Percentiles rank a stretch among this genome's conserved stretches.
Conservation (phyloP, 2,888 invertebrate genomes). For the Eueremaeus valkanovi region DNA sequence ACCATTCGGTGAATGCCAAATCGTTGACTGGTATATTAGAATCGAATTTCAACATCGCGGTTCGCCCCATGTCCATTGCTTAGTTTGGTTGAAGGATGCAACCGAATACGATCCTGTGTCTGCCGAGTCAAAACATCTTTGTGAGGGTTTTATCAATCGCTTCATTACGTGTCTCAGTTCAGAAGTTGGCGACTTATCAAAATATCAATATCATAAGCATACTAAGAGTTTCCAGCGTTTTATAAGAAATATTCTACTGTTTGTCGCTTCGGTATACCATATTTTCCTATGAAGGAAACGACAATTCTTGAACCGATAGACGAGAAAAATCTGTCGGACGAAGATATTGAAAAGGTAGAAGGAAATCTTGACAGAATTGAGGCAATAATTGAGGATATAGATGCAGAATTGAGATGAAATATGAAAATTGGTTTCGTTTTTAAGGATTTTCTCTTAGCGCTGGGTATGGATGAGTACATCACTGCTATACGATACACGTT, state of each 20-base stretch:
- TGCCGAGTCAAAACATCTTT: not conserved
- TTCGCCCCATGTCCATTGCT: conserved; percentile 43
- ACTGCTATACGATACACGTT: not conserved
- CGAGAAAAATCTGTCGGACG: not conserved
- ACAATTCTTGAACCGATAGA: conserved; percentile 25
- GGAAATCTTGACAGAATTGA: not conserved
- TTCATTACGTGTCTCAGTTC: not conserved
- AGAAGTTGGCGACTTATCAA: not conserved
- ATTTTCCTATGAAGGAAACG: conserved; percentile 32
- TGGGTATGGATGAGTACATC: too few species aligned
- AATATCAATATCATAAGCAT: conserved; percentile 29
- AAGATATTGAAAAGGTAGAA: not conserved
- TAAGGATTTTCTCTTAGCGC: too few species aligned
- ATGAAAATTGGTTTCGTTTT: too few species aligned
- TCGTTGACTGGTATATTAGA: conserved; percentile 17
- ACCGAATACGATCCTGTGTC: too few species aligned
- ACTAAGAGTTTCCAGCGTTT: not conserved
- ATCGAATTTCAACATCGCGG: conserved; percentile 43
- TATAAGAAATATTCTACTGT: not conserved
- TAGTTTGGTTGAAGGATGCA: conserved; percentile 44
- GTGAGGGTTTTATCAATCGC: not conserved
- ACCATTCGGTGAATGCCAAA: not conserved
- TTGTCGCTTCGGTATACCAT: conserved; percentile 42
- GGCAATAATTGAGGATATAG: too few species aligned
- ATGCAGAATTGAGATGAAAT: too few species aligned